These are phyloP conservation scores for Harpagoxenus sublaevis DNA, from an alignment of 2,888 invertebrate genomes.

Conservation along the genomic window DNA sequence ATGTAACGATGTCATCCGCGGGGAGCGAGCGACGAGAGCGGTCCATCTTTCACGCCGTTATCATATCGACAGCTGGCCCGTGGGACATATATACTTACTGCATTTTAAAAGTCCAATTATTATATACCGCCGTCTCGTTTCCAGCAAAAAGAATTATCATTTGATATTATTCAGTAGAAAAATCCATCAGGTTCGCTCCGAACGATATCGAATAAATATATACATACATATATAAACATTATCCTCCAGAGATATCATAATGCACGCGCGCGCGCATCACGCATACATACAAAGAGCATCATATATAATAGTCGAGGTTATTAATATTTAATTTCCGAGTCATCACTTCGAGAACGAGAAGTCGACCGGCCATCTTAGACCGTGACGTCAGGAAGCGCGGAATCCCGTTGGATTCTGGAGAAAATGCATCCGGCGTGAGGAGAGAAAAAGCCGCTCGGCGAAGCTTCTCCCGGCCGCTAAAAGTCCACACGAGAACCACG, in stretches of 20 bases:
- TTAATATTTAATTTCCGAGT: neutral
- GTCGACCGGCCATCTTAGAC: slow-evolving; percentile 21
- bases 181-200: neutral
- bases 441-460: neutral
- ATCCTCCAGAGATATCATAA: neutral
- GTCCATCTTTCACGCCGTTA: neutral
- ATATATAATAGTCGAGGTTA: neutral
- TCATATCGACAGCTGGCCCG: neutral
- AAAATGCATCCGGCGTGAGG: neutral
- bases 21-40: neutral
- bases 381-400: slow-evolving; percentile 13
- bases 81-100: neutral
- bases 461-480: no score
- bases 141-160: neutral
- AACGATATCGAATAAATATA: neutral
- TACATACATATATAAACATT: neutral
- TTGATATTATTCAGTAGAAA: neutral
- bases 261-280: neutral
- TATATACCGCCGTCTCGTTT: neutral
- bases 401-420: neutral
- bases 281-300: neutral
- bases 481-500: no score
- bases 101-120: neutral
- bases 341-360: slow-evolving; percentile 2
- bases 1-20: neutral